These are phyloP conservation scores for Rhombomys opimus DNA, from an alignment of 2,113 vertebrate genomes.

Conservation along the genomic window DNA sequence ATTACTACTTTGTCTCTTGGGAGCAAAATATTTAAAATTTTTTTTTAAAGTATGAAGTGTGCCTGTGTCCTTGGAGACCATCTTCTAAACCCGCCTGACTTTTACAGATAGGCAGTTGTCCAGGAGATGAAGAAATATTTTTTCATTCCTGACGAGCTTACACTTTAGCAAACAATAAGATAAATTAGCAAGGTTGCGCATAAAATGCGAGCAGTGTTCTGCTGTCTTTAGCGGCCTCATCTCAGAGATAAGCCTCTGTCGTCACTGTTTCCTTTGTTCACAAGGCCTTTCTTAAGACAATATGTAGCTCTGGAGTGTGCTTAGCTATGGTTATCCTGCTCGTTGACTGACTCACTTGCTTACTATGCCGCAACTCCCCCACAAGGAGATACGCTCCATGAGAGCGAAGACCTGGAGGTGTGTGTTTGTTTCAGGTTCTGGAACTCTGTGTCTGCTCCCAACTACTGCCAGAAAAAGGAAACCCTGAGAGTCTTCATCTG, in stretches of 20 bases:
- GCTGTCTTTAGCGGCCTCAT: fast-evolving
- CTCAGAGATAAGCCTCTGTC: not conserved
- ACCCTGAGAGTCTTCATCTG: not conserved
- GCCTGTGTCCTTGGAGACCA: not conserved
- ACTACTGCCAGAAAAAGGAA: conserved; percentile 24
- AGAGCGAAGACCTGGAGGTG: not conserved
- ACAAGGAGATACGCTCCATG: not conserved
- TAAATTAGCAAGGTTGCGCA: not conserved
- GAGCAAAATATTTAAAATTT: not conserved
- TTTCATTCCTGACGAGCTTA: not conserved
- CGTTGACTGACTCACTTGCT: not conserved
- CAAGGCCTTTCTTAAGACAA: fast-evolving
- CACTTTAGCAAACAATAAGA: too few relatives aligned
- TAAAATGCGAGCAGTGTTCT: fast-evolving
- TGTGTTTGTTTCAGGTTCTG: not conserved
- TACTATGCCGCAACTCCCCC: not conserved
- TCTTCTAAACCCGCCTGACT: not conserved
- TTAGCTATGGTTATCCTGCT: not conserved
- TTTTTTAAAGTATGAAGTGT: not conserved
- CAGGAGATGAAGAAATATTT: not conserved
- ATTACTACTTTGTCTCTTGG: not conserved
- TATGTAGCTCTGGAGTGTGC: not conserved
- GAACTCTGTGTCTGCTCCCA: not conserved
- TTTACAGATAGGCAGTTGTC: not conserved
- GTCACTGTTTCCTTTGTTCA: fast-evolving